Percentiles rank a stretch among this genome's conserved stretches.
Conservation (phyloP, 1,140 invertebrate species). For the Hypothenemus hampei region DNA sequence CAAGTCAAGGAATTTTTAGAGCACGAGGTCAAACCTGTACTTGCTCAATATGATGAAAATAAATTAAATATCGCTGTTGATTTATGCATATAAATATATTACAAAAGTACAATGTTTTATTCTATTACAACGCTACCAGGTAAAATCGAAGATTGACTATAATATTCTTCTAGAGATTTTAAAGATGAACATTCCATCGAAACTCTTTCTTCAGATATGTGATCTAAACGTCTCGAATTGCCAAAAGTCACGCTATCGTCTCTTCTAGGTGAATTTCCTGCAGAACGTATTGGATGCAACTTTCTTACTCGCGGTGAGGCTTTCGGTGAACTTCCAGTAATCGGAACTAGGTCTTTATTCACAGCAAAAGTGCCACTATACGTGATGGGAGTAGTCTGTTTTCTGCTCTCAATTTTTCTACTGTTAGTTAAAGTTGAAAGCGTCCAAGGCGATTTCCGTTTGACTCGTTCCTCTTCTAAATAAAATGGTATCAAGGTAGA, state of each 20-base stretch:
- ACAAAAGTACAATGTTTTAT: too few species aligned
- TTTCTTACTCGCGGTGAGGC: slow-evolving; percentile 6
- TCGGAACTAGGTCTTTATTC: slow-evolving; percentile 19
- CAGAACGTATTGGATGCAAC: background rate
- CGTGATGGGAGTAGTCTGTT: slow-evolving; percentile 11
- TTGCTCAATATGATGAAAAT: slow-evolving; percentile 59
- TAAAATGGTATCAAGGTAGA: slow-evolving; percentile 3
- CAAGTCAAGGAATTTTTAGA: slow-evolving; percentile 79
- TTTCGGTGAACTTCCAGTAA: background rate
- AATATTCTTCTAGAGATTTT: too few species aligned
- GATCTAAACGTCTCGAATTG: background rate
- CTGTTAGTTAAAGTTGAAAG: slow-evolving; percentile 7
- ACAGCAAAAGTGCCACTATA: slow-evolving; percentile 23
- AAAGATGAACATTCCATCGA: too few species aligned
- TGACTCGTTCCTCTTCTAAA: slow-evolving; percentile 13
- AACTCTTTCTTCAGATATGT: too few species aligned
- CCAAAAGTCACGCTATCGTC: background rate
- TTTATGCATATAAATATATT: slow-evolving; percentile 52
- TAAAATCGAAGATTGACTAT: too few species aligned
- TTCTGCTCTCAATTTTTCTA: slow-evolving; percentile 13
- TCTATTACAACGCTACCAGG: slow-evolving; percentile 7
- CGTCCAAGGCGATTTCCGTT: slow-evolving; percentile 13
- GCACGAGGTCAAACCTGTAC: slow-evolving; percentile 73
- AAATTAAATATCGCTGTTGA: slow-evolving; percentile 42
- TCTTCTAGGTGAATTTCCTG: slow-evolving; percentile 6